A percentile compares a stretch with the other conserved stretches of the same genome.
Evolutionary conservation across 2,113 vertebrate species (phyloP).

Genomic region (Platysteira castanea): DNA sequence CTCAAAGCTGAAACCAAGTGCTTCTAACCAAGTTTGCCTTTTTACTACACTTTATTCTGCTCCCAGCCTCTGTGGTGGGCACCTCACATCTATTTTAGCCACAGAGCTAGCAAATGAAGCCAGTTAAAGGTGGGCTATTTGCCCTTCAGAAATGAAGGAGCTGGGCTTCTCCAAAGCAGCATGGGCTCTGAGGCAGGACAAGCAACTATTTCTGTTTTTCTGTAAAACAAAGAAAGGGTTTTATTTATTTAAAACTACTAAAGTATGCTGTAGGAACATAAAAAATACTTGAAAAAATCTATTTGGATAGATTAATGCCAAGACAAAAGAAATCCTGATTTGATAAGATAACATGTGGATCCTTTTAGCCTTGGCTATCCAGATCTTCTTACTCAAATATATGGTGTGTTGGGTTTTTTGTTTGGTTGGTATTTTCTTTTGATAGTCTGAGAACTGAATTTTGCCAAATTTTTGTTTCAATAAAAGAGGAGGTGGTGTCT

Average conservation of each 20-base stretch:
- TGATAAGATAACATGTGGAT: neutral
- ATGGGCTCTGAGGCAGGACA: fast-evolving
- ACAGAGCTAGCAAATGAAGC: neutral
- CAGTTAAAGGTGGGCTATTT: neutral
- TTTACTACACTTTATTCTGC: neutral
- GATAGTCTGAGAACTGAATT: neutral
- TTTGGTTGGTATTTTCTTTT: neutral
- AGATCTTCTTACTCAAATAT: neutral
- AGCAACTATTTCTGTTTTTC: neutral
- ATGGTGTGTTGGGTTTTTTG: fast-evolving
- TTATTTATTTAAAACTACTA: neutral
- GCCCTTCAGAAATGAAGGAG: neutral
- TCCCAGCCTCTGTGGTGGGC: neutral
- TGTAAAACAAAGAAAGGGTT: neutral
- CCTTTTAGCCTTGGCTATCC: neutral
- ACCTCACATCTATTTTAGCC: neutral
- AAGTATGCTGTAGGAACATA: neutral
- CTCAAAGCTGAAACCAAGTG: neutral
- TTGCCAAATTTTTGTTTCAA: neutral
- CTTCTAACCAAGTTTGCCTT: neutral
- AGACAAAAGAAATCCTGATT: neutral
- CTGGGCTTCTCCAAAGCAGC: neutral
- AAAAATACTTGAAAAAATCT: neutral
- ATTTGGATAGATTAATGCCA: neutral
- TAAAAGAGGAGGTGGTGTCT: neutral